Base-by-base conservation (phyloP, 1,140 invertebrate genomes). In the Vollenhovia emeryi region DNA sequence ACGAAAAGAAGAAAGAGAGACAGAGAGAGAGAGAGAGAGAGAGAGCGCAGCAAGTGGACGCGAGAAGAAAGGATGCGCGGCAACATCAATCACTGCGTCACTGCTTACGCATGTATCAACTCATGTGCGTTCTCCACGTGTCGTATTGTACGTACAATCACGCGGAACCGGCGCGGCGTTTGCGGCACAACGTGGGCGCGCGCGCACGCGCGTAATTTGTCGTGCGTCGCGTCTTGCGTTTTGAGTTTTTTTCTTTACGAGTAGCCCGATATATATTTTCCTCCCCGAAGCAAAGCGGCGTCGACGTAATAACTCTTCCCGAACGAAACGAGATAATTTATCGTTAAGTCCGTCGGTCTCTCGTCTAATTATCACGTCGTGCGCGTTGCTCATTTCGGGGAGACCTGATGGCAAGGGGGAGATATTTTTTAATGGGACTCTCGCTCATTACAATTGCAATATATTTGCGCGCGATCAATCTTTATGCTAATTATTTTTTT, bases 11-110 rank as follows among this genome's bases (percentile, higher is more conserved):
- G 40, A 45, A n/a, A n/a, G n/a, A n/a, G n/a, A 33, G 18, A 59
- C 11, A 59, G n/a, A 59, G 64, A 55, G 76, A 55, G 33, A 43
- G 21, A 60, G 15, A 13, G 36, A 40, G 11, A 33, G 18, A 55
- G n/a, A 57, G 48, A 24, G 24, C 33, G n/a, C 55, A 45, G n/a
- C 40, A 84, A 60, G 57, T 62, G 62, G 50, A 86, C 18, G 24
- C 33, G 55, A 59, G 64, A 45, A 62, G 50, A 75, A 79, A 59
- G 50, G 83, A 50, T 73, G 62, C 85, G 89, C 73, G 82, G 78
- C 64, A 86, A 86, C 85, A 91, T 89, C 86, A 86, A 91, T 90
- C 86, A 86, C 86, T 86, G 73, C 87, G 40, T 83, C 74, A 79
- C 66, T 68, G 68, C 83, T 87, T 90, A 89, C 74, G 60, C 62